Conservation (phyloP, 2,888 invertebrate species). For the Hetaerina titia region DNA sequence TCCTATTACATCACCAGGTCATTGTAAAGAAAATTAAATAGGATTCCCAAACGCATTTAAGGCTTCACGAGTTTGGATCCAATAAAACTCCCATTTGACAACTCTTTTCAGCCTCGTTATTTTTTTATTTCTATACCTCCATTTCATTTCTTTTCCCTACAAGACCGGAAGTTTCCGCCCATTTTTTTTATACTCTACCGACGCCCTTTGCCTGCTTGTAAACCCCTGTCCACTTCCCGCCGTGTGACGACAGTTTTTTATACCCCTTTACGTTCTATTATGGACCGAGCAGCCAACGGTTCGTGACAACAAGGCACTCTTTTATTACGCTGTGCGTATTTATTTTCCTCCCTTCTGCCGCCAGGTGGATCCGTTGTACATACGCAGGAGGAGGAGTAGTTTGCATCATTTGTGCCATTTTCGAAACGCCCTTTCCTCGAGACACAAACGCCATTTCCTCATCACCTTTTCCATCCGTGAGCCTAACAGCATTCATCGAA, state of each 20-base stretch:
- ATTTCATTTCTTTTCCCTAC: conserved; percentile 27
- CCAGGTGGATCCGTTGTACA: neutral
- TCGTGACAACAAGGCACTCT: neutral
- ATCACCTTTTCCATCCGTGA: neutral
- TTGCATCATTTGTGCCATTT: neutral
- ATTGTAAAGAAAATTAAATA: conserved; percentile 17
- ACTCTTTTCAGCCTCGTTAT: conserved; percentile 13
- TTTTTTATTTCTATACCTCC: neutral
- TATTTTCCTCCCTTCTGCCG: neutral
- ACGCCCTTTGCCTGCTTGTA: neutral
- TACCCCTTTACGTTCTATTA: neutral
- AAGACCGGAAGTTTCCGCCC: conserved; percentile 57
- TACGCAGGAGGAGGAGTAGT: neutral
- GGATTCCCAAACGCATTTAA: neutral
- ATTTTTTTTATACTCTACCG: neutral
- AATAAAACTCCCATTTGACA: conserved; percentile 65
- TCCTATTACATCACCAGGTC: neutral
- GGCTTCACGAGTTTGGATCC: conserved; percentile 31
- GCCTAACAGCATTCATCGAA: too few relatives aligned
- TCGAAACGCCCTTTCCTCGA: neutral
- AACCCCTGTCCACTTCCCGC: neutral
- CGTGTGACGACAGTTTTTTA: neutral
- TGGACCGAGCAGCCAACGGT: neutral
- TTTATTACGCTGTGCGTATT: neutral
- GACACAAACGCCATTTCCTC: neutral